A percentile compares a stretch with the other conserved stretches of the same genome.
phyloP scores from a whole-genome alignment of 2,888 invertebrate species.

The Drosophila paramelanica region DNA sequence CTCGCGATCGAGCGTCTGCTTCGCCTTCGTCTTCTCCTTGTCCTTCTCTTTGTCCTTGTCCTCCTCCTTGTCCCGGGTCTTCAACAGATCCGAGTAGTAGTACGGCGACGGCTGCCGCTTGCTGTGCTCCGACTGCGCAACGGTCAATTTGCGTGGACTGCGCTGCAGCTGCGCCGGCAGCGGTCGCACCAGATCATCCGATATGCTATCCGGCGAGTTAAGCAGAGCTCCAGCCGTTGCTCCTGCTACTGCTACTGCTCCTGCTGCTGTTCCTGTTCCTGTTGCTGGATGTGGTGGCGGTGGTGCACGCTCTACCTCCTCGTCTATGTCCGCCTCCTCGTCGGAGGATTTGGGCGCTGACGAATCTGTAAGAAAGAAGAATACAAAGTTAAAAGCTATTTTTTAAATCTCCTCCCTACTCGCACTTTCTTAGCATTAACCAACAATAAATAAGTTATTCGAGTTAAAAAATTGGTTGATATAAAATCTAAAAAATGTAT shows the following conservation, averaged over 20 bases:
- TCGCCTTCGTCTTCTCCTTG: constrained; percentile 61
- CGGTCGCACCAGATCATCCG: constrained; percentile 86
- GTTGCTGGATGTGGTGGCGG: constrained; percentile 18
- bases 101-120: constrained; percentile 92
- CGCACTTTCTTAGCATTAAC: too few relatives aligned
- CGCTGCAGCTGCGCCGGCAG: constrained; percentile 84
- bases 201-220: constrained; percentile 90
- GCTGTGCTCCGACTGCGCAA: constrained; percentile 75
- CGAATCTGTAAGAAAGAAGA: constrained; percentile 80
- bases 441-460: too few relatives aligned
- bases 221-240: constrained; percentile 86
- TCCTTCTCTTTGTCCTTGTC: constrained; percentile 39
- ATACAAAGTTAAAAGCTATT: background rate
- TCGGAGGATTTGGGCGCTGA: constrained; percentile 86
- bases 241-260: background rate
- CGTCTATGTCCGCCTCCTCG: constrained; percentile 85
- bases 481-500: too few relatives aligned
- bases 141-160: constrained; percentile 83
- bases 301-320: constrained; percentile 54
- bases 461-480: too few relatives aligned
- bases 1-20: constrained; percentile 75
- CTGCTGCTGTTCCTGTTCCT: constrained; percentile 9
- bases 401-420: too few relatives aligned
- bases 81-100: constrained; percentile 92
- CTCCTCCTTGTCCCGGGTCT: constrained; percentile 77